Percentiles rank a stretch among this genome's conserved stretches.
phyloP scores from a whole-genome alignment of 2,888 invertebrate species.

The Ectropis crepuscularia region DNA sequence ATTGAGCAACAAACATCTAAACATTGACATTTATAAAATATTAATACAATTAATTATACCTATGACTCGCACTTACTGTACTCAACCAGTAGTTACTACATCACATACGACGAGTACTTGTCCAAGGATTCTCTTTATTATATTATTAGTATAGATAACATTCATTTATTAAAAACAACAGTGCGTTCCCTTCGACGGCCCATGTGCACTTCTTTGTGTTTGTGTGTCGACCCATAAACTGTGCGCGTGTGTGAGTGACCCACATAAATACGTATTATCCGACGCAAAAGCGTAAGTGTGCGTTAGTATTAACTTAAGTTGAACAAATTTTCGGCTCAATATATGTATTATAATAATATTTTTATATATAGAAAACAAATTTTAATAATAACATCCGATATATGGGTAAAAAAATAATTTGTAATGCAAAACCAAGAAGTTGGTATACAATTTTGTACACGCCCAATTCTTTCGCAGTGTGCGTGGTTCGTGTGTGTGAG shows the following conservation, averaged over 20 bases:
- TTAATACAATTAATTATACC: too few species aligned
- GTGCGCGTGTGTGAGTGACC: constrained; percentile 69
- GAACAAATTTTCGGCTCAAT: too few species aligned
- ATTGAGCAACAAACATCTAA: too few species aligned
- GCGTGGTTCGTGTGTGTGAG: constrained; percentile 67
- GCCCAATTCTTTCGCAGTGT: constrained; percentile 63
- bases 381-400: too few species aligned
- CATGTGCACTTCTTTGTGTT: constrained; percentile 53
- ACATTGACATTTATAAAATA: too few species aligned
- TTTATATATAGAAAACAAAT: too few species aligned
- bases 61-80: too few species aligned
- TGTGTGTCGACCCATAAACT: constrained; percentile 72
- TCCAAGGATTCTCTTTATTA: too few species aligned
- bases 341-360: too few species aligned
- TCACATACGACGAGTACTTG: too few species aligned
- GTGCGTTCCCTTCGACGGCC: constrained; percentile 44
- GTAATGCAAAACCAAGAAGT: background rate
- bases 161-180: constrained; percentile 30
- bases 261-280: constrained; percentile 62
- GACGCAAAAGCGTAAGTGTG: constrained; percentile 30
- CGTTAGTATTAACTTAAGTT: constrained; percentile 8
- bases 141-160: constrained; percentile 14
- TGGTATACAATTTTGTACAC: constrained; percentile 38
- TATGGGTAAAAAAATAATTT: too few species aligned
- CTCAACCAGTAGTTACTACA: too few species aligned